These are phyloP conservation scores for Menura novaehollandiae DNA, from an alignment of 2,113 vertebrate genomes.

Conservation along the genomic window DNA sequence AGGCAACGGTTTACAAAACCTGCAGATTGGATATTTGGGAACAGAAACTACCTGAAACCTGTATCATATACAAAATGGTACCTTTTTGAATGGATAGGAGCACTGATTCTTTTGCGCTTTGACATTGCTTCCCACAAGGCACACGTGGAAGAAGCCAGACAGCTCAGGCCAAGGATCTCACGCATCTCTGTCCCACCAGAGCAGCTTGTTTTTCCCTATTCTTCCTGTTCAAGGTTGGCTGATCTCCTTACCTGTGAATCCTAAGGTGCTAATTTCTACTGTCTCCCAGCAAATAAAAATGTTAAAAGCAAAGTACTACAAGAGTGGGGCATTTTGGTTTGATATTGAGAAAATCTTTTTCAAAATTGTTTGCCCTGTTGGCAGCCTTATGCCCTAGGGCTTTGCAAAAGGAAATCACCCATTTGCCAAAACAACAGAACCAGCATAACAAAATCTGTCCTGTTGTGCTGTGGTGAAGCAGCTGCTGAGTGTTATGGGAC, in stretches of 20 bases:
- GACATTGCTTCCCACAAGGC: neutral
- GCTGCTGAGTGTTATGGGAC: neutral
- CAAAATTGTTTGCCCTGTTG: neutral
- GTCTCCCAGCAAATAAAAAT: neutral
- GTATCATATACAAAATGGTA: neutral
- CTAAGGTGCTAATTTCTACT: neutral
- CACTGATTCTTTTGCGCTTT: neutral
- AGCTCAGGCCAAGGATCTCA: neutral
- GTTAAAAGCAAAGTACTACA: neutral
- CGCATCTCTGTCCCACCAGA: rapidly evolving
- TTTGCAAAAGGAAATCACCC: neutral
- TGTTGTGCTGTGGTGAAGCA: neutral
- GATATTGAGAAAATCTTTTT: neutral
- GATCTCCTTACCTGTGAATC: neutral
- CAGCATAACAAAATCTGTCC: neutral
- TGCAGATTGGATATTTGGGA: neutral
- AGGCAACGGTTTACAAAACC: neutral
- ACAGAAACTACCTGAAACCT: neutral
- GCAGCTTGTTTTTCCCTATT: neutral
- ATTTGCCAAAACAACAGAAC: neutral
- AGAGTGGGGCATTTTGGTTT: neutral
- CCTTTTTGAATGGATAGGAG: neutral
- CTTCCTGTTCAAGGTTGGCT: neutral
- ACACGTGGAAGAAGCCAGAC: neutral
- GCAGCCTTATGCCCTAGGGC: neutral